phyloP scores from a whole-genome alignment of 2,888 invertebrate species.

The Aleiodes testaceus region DNA sequence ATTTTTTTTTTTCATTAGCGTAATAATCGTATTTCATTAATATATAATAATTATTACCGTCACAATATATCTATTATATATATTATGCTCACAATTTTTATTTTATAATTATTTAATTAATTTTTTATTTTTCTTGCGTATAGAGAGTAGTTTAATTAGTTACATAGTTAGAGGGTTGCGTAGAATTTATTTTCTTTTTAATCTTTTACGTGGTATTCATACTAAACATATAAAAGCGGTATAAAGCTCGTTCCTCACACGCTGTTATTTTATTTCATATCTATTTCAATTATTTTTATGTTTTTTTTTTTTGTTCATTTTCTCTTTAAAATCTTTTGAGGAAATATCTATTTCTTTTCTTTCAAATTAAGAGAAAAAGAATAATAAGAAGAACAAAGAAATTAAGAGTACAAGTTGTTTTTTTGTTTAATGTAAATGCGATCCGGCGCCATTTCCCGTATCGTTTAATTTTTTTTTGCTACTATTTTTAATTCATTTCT shows the following conservation, averaged over 20 bases:
- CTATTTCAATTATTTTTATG: conserved; percentile 36
- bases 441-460: conserved; percentile 50
- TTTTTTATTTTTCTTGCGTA: conserved; percentile 38
- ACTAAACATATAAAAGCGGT: conserved; percentile 72
- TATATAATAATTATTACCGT: conserved; percentile 55
- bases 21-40: conserved; percentile 62
- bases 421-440: conserved; percentile 38
- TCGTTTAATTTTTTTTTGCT: conserved; percentile 34
- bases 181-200: conserved; percentile 45
- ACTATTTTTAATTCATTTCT: conserved; percentile 31
- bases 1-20: conserved; percentile 56
- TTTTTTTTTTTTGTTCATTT: conserved; percentile 37
- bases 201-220: conserved; percentile 61
- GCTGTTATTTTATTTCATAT: conserved; percentile 52
- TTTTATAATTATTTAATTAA: conserved; percentile 50
- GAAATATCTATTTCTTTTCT: neutral
- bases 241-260: conserved; percentile 72
- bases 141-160: conserved; percentile 49
- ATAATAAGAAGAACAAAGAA: conserved; percentile 34
- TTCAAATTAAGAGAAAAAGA: conserved; percentile 22
- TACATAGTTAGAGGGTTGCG: conserved; percentile 49
- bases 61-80: conserved; percentile 53
- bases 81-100: conserved; percentile 63
- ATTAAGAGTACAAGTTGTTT: conserved; percentile 23
- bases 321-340: neutral